Conservation (phyloP, 2,888 invertebrate genomes). For the Buathra laborator region DNA sequence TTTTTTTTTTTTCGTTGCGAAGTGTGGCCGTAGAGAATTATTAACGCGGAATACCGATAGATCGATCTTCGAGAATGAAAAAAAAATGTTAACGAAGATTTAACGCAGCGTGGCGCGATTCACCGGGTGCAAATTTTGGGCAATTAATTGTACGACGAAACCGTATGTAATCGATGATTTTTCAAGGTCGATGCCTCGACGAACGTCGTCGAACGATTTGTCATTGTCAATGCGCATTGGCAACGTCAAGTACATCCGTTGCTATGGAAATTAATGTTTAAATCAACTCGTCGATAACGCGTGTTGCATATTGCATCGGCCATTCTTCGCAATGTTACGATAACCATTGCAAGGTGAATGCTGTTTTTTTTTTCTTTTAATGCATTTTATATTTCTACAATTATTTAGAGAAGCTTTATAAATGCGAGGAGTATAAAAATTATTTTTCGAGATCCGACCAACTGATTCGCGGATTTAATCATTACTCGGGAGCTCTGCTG, state of each 20-base stretch:
- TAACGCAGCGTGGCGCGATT: constrained; percentile 1
- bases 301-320: not conserved
- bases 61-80: constrained; percentile 26
- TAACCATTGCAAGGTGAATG: constrained; percentile 1
- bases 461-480: constrained; percentile 14
- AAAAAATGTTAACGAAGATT: constrained; percentile 3
- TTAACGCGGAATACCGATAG: too few relatives aligned
- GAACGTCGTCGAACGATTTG: constrained; percentile 37
- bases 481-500: constrained; percentile 21
- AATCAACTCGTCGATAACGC: not conserved
- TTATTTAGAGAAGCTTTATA: constrained; percentile 12
- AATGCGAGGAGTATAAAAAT: constrained; percentile 3
- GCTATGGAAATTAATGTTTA: constrained; percentile 41
- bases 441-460: not conserved
- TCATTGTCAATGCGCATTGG: constrained; percentile 52
- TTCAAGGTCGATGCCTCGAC: constrained; percentile 34
- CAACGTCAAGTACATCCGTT: constrained; percentile 42
- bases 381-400: constrained; percentile 4
- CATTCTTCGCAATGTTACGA: constrained; percentile 52
- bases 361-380: not conserved
- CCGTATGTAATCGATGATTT: constrained; percentile 52
- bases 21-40: constrained; percentile 28
- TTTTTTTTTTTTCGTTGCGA: constrained; percentile 8
- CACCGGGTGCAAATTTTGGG: constrained; percentile 35
- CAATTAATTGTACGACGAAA: constrained; percentile 46